phyloP scores from a whole-genome alignment of 2,113 vertebrate species.

The Pardalotus punctatus region DNA sequence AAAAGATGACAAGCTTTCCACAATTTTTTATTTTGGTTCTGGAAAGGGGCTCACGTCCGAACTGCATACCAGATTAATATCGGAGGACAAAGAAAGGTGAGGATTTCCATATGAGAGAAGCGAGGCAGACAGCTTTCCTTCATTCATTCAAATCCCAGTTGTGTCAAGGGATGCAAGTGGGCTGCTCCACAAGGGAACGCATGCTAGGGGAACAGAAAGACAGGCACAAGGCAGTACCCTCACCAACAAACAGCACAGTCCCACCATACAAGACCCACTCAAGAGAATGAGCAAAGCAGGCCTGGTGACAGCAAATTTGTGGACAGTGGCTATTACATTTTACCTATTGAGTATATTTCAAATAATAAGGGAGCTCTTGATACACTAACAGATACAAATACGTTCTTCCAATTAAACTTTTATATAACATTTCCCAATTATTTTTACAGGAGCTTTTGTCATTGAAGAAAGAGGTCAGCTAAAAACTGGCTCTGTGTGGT shows the following conservation, averaged over 20 bases:
- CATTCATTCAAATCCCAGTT: fast-evolving
- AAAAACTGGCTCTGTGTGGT: background rate
- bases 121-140: background rate
- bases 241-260: background rate
- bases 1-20: background rate
- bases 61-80: background rate
- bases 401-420: background rate
- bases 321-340: background rate
- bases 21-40: background rate
- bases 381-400: background rate
- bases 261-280: background rate
- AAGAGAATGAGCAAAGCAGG: background rate
- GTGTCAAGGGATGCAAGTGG: background rate
- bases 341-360: background rate
- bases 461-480: background rate
- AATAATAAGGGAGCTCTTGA: background rate
- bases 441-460: background rate
- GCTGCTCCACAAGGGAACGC: fast-evolving
- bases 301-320: background rate
- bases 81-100: background rate
- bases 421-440: background rate
- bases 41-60: background rate
- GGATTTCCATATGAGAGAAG: background rate
- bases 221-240: fast-evolving
- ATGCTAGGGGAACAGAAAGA: background rate